Conservation (phyloP, 2,888 invertebrate genomes). For the Cryptosula pallasiana region DNA sequence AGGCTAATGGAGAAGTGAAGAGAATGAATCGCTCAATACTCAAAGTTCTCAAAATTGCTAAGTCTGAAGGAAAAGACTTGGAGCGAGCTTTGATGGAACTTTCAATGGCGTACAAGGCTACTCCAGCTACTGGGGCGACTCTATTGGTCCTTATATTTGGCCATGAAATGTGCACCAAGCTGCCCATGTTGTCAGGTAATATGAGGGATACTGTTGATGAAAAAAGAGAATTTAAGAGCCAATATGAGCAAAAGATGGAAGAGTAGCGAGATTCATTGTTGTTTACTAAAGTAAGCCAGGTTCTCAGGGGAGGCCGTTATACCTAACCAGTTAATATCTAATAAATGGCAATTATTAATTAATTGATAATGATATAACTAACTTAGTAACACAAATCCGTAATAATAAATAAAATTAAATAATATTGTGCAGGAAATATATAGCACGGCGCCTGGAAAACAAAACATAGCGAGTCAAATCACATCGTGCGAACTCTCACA, state of each 20-base stretch:
- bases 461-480: too few relatives aligned
- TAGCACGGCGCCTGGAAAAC: too few relatives aligned
- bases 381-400: too few relatives aligned
- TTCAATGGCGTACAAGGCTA: conserved; percentile 28
- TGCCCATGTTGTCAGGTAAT: conserved; percentile 26
- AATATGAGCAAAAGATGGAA: background rate
- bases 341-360: too few relatives aligned
- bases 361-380: too few relatives aligned
- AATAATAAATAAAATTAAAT: too few relatives aligned
- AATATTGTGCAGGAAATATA: too few relatives aligned
- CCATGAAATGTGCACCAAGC: conserved; percentile 28
- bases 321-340: too few relatives aligned
- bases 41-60: conserved; percentile 31
- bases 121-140: conserved; percentile 29
- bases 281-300: too few relatives aligned
- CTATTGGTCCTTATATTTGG: conserved; percentile 29
- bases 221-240: background rate
- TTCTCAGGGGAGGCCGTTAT: too few relatives aligned
- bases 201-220: background rate
- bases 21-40: conserved; percentile 31
- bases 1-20: conserved; percentile 26
- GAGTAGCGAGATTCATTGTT: too few relatives aligned
- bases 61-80: conserved; percentile 28
- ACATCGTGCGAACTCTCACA: too few relatives aligned
- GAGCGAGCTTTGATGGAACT: conserved; percentile 23